Conservation (phyloP, 2,113 vertebrate genomes). For the Pteronura brasiliensis region DNA sequence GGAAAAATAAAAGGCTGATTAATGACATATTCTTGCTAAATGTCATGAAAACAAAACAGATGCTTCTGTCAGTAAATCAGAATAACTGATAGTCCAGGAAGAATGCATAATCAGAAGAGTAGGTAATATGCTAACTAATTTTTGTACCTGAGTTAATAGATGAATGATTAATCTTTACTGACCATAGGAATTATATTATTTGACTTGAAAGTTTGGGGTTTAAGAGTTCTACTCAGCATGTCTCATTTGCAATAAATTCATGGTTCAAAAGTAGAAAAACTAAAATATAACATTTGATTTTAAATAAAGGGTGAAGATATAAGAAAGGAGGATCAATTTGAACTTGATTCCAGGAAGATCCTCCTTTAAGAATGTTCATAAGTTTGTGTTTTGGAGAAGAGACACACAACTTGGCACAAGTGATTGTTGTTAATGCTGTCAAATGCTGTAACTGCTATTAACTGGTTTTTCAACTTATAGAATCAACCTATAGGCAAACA, state of each 20-base stretch:
- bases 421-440: background rate
- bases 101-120: conserved; percentile 67
- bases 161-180: conserved; percentile 41
- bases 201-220: background rate
- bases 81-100: conserved; percentile 39
- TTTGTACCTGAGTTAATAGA: conserved; percentile 45
- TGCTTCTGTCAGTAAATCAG: conserved; percentile 47
- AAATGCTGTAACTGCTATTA: background rate
- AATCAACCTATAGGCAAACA: background rate
- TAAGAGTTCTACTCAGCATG: background rate
- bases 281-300: background rate
- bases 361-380: background rate
- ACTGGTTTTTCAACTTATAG: background rate
- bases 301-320: background rate
- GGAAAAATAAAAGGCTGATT: conserved; percentile 57
- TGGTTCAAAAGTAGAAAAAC: background rate
- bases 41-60: conserved; percentile 61
- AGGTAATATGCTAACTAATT: background rate
- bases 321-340: background rate
- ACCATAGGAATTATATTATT: conserved; percentile 8
- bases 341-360: background rate
- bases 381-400: background rate
- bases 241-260: background rate
- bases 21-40: conserved; percentile 62
- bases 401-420: background rate